These are phyloP conservation scores for Pholis gunnellus DNA, from an alignment of 2,113 vertebrate genomes.

Conservation along the genomic window DNA sequence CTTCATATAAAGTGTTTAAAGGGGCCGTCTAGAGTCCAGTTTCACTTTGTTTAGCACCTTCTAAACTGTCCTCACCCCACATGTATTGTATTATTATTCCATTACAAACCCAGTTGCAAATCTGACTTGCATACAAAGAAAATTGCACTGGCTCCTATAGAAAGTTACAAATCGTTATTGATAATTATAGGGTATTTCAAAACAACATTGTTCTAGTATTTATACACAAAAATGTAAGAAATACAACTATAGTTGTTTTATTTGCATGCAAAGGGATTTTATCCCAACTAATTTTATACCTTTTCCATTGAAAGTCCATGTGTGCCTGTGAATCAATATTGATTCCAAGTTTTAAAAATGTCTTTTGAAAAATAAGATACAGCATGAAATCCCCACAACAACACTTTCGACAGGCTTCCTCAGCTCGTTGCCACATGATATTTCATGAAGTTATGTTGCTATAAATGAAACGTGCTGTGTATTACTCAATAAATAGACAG, in stretches of 20 bases:
- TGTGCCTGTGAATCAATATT: not conserved
- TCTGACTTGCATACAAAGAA: not conserved
- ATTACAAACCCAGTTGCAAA: not conserved
- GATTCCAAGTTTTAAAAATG: not conserved
- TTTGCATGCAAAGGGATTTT: not conserved
- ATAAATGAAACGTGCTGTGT: not conserved
- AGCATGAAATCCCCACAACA: not conserved
- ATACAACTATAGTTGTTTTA: not conserved
- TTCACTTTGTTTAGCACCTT: not conserved
- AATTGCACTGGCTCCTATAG: not conserved
- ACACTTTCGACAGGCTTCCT: not conserved
- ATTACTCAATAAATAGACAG: not conserved
- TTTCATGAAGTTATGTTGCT: not conserved
- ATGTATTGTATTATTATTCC: not conserved
- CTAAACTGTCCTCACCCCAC: not conserved
- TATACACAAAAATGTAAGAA: not conserved
- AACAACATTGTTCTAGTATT: not conserved
- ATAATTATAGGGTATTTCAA: not conserved
- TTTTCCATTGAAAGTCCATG: not conserved
- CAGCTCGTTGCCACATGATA: not conserved
- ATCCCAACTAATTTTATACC: not conserved
- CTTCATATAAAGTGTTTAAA: not conserved
- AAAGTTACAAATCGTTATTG: not conserved
- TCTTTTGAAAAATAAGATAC: not conserved
- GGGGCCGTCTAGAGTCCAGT: not conserved